Evolutionary conservation across 2,797 vertebrate species (phyloP), one percentile per base, ranked within the genome.

Genomic region (Loriculus beryllinus): DNA sequence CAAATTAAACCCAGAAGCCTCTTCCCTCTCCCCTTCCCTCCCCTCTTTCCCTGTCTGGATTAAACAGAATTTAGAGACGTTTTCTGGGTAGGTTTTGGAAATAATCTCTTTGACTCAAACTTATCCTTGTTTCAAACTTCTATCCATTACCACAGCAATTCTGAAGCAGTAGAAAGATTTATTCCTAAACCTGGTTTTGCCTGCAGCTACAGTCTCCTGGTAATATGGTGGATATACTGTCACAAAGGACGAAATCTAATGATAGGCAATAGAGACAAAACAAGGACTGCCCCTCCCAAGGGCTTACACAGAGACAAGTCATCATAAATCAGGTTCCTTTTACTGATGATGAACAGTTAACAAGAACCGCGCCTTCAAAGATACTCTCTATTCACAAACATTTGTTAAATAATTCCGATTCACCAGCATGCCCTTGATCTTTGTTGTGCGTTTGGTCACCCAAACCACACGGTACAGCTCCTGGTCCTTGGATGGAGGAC

Each of bases 1-100:
- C 84, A 79, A 65, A 95, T 96, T 70, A 90, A 95, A 93, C 33
- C 31, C 47, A 88, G 45, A 72, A 71, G 31, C 9, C 7, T 94
- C 39, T 79, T 90, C 8, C 15, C 5, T 42, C 21, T 56, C n/a
- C 20, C 39, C 2, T 1, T 3, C 16, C 6, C 13, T 3, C 18
- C 4, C 14, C 5, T 18, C 12, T 51, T 86, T 49, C 12, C 12
- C 23, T 69, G 8, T 51, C 39, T 95, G 76, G 12, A 47, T 93
- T 81, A 81, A 95, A 91, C 33, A 67, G 40, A 92, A 90, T 64
- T 82, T 87, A 81, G 56, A 82, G 20, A 79, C 22, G 3, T 29
- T 77, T 87, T 57, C 49, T 57, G 25, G 12, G 19, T 29, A 60
- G 40, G 43, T 77, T 80, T 63, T 57, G 56, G 26, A 88, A 93